phyloP scores from a whole-genome alignment of 2,888 invertebrate genomes.

The Eilema depressum region DNA sequence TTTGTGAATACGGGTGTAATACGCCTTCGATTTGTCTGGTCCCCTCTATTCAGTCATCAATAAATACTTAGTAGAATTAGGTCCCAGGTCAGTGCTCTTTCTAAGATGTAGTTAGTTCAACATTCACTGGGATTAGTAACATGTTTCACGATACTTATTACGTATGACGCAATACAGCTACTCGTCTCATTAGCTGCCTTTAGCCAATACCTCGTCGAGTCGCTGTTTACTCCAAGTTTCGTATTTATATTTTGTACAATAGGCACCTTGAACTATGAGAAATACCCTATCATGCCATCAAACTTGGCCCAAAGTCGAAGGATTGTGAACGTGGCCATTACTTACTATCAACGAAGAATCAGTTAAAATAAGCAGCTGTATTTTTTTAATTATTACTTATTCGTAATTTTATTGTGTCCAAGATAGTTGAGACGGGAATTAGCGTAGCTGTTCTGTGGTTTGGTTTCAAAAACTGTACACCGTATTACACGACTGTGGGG shows the following conservation, averaged over 20 bases:
- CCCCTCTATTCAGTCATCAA: background rate
- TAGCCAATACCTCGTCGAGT: constrained; percentile 44
- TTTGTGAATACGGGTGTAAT: no score
- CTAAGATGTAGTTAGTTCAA: constrained; percentile 32
- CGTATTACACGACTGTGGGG: constrained; percentile 21
- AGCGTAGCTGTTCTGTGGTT: constrained; percentile 6
- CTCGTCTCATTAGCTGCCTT: constrained; percentile 53
- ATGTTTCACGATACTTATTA: constrained; percentile 30
- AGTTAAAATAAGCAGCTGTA: constrained; percentile 18
- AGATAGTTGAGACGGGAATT: constrained; percentile 10
- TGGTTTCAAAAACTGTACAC: constrained; percentile 28
- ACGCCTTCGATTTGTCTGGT: background rate
- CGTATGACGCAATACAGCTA: constrained; percentile 47
- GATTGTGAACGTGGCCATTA: constrained; percentile 32
- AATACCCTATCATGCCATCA: constrained; percentile 46
- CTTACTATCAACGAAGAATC: constrained; percentile 29
- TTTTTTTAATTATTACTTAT: constrained; percentile 22
- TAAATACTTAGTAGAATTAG: constrained; percentile 2
- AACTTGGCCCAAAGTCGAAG: constrained; percentile 41
- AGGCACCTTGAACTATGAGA: constrained; percentile 51
- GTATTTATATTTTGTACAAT: constrained; percentile 39
- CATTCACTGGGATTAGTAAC: constrained; percentile 47
- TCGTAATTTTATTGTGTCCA: constrained; percentile 14
- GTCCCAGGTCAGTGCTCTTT: constrained; percentile 28
- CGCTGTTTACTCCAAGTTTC: constrained; percentile 32